Conservation (phyloP, 2,888 invertebrate genomes). For the Drosophila meridiana region DNA sequence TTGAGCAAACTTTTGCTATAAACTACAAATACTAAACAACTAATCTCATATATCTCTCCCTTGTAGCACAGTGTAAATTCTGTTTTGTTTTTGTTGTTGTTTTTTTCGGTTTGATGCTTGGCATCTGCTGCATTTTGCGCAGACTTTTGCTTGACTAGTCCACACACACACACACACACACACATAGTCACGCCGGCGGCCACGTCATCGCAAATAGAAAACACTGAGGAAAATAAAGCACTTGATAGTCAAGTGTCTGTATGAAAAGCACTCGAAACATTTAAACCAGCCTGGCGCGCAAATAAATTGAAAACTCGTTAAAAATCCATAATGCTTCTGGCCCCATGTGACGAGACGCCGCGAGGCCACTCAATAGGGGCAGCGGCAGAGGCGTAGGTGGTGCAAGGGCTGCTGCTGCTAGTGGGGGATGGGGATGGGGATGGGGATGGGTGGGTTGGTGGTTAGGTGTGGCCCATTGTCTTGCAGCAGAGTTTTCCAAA, state of each 20-base stretch:
- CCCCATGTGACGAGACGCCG: constrained; percentile 54
- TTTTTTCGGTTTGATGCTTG: not conserved
- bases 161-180: constrained; percentile 3
- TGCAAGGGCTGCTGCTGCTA: not conserved
- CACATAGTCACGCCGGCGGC: not conserved
- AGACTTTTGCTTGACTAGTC: constrained; percentile 20
- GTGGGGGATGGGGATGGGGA: not conserved
- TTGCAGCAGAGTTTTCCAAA: constrained; percentile 27
- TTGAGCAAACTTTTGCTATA: not conserved
- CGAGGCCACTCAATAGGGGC: constrained; percentile 47
- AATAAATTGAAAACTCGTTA: constrained; percentile 85
- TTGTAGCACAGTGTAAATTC: constrained; percentile 29
- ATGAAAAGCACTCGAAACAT: constrained; percentile 80
- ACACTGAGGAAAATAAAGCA: constrained; percentile 59
- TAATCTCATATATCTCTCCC: not conserved
- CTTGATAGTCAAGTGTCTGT: constrained; percentile 80
- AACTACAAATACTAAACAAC: not conserved
- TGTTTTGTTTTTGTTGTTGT: too few relatives aligned
- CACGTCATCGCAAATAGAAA: constrained; percentile 15
- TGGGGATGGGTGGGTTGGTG: not conserved
- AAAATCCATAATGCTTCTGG: constrained; percentile 84
- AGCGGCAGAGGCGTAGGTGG: not conserved
- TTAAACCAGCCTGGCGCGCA: constrained; percentile 74
- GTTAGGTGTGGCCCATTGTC: constrained; percentile 17
- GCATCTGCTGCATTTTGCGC: constrained; percentile 31